These are phyloP conservation scores for Zootermopsis nevadensis DNA, from an alignment of 2,888 invertebrate species.

Conservation along the genomic window DNA sequence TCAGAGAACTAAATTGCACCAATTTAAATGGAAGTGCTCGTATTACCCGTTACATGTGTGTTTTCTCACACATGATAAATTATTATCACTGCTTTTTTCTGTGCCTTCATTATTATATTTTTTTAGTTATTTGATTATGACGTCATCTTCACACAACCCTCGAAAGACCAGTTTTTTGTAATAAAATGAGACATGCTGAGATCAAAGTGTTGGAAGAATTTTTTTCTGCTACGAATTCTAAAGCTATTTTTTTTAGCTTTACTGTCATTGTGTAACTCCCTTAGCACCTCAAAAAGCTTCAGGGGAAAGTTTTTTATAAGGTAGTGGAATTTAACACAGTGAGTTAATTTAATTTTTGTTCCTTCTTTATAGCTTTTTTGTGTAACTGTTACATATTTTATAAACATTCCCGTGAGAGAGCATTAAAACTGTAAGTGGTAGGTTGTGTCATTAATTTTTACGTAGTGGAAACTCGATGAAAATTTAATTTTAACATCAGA, in stretches of 20 bases:
- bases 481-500: constrained; percentile 27
- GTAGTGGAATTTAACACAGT: constrained; percentile 15
- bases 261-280: not conserved
- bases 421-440: constrained; percentile 16
- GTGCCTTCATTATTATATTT: not conserved
- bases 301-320: constrained; percentile 22
- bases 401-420: constrained; percentile 21
- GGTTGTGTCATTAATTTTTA: constrained; percentile 18
- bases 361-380: constrained; percentile 14
- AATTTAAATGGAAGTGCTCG: no score
- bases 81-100: not conserved
- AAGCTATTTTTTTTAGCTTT: no score
- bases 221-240: not conserved
- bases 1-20: no score
- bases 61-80: no score
- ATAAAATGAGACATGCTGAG: not conserved
- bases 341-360: constrained; percentile 29
- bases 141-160: not conserved
- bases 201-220: not conserved
- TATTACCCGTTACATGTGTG: no score
- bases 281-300: constrained; percentile 22
- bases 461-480: not conserved
- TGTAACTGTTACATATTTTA: constrained; percentile 27
- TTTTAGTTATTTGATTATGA: not conserved
- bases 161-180: not conserved